Evolutionary conservation across 2,888 invertebrate species (phyloP).

Genomic region (Penaeus monodon): DNA sequence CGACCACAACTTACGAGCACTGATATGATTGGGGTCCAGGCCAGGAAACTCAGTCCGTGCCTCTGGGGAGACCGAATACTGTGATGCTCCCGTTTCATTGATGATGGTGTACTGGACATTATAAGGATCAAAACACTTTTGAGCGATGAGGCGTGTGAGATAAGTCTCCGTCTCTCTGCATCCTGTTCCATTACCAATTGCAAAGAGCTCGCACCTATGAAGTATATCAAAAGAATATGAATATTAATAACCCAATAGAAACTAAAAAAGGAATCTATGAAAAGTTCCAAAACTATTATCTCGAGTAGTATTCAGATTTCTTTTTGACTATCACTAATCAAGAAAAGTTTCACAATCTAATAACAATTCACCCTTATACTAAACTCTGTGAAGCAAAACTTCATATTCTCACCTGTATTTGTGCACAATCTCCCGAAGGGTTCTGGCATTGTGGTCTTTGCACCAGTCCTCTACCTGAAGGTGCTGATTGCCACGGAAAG

Average conservation of each 20-base stretch:
- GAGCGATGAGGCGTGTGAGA: conserved; percentile 76
- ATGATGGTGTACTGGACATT: conserved; percentile 82
- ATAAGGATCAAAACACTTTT: conserved; percentile 73
- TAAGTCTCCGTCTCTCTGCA: conserved; percentile 88
- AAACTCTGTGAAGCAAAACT: neutral
- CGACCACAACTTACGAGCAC: conserved; percentile 71
- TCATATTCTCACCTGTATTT: conserved; percentile 73
- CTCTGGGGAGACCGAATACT: conserved; percentile 88
- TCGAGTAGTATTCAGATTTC: too few relatives aligned
- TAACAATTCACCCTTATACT: too few relatives aligned
- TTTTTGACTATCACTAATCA: too few relatives aligned
- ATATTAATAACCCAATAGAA: conserved; percentile 13
- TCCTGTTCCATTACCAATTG: conserved; percentile 91
- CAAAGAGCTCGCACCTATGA: conserved; percentile 78
- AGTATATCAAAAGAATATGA: conserved; percentile 72
- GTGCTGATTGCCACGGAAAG: conserved; percentile 70
- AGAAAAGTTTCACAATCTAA: too few relatives aligned
- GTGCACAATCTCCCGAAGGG: conserved; percentile 71
- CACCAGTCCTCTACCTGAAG: conserved; percentile 66
- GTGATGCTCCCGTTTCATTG: conserved; percentile 90
- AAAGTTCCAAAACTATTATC: too few relatives aligned
- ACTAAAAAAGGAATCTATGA: too few relatives aligned
- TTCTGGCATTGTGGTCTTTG: conserved; percentile 70
- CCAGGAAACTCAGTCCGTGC: conserved; percentile 87
- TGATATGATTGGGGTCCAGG: conserved; percentile 86